Evolutionary conservation across 2,888 invertebrate species (phyloP).

Genomic region (Pandemis cinnamomeana): DNA sequence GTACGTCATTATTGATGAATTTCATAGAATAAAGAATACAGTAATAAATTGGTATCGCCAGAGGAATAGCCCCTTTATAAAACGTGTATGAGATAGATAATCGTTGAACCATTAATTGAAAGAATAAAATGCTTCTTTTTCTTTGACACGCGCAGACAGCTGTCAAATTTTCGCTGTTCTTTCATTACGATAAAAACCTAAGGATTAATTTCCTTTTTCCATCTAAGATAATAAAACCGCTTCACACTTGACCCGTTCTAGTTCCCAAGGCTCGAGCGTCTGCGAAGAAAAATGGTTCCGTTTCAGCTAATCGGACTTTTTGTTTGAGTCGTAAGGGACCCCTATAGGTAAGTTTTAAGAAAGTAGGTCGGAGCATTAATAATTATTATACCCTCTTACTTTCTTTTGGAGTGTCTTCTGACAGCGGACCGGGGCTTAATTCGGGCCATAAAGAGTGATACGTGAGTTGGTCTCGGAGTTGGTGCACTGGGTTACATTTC

Average conservation of each 20-base stretch:
- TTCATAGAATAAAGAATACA: too few species aligned
- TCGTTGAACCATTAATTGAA: too few species aligned
- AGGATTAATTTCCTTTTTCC: background rate
- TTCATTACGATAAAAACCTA: background rate
- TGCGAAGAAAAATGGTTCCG: conserved; percentile 37
- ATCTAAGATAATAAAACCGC: conserved; percentile 27
- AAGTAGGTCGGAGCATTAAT: conserved; percentile 39
- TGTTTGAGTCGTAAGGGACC: conserved; percentile 38
- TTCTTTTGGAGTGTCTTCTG: conserved; percentile 30
- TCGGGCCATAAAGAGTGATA: conserved; percentile 30
- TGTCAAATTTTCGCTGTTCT: too few species aligned
- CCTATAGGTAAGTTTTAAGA: conserved; percentile 29
- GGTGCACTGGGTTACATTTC: background rate
- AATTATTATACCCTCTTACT: conserved; percentile 33
- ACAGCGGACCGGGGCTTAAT: conserved; percentile 8
- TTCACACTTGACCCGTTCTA: conserved; percentile 31
- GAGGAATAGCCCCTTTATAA: too few species aligned
- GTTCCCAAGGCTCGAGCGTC: conserved; percentile 22
- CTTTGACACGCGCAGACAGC: too few species aligned
- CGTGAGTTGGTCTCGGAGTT: background rate
- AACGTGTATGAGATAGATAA: too few species aligned
- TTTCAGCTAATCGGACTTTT: conserved; percentile 39
- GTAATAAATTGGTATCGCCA: too few species aligned
- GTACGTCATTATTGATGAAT: too few species aligned
- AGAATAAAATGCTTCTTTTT: too few species aligned